A percentile compares a stretch with the other conserved stretches of the same genome.
phyloP scores from a whole-genome alignment of 1,140 invertebrate species.

The Musca domestica region DNA sequence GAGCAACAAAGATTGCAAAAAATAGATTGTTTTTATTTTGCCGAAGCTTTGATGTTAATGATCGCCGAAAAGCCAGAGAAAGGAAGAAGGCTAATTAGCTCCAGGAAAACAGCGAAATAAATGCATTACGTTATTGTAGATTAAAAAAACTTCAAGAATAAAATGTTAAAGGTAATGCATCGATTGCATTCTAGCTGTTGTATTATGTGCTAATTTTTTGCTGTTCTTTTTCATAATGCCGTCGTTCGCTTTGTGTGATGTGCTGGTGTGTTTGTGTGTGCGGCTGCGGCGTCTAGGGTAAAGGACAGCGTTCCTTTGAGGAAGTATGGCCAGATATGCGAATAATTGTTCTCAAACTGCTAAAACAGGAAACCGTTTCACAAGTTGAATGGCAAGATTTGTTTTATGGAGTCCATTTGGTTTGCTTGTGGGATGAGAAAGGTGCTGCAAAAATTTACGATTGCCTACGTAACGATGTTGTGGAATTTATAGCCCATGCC shows the following conservation, averaged over 20 bases:
- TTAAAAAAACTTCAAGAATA: background rate
- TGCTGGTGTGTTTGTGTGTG: conserved; percentile 61
- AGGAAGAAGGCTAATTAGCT: too few relatives aligned
- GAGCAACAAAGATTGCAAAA: too few relatives aligned
- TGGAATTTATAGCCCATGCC: conserved; percentile 92
- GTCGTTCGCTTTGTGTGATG: background rate
- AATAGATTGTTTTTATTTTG: too few relatives aligned
- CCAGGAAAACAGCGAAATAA: too few relatives aligned
- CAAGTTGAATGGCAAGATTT: conserved; percentile 95
- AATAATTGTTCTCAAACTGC: conserved; percentile 81
- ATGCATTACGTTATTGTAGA: too few relatives aligned
- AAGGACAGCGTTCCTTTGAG: conserved; percentile 67
- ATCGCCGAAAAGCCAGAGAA: too few relatives aligned
- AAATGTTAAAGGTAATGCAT: conserved; percentile 39
- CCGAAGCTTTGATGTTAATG: too few relatives aligned
- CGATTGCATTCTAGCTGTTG: conserved; percentile 29
- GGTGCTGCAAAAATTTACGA: conserved; percentile 84
- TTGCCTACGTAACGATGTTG: conserved; percentile 88
- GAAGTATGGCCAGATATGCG: conserved; percentile 95
- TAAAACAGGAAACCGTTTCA: conserved; percentile 91
- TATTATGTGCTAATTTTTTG: background rate
- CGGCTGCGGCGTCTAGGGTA: conserved; percentile 35
- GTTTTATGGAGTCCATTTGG: conserved; percentile 92
- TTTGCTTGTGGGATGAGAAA: conserved; percentile 96
- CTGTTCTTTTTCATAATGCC: background rate